phyloP scores from a whole-genome alignment of 2,888 invertebrate genomes.

The Euplagia quadripunctaria region DNA sequence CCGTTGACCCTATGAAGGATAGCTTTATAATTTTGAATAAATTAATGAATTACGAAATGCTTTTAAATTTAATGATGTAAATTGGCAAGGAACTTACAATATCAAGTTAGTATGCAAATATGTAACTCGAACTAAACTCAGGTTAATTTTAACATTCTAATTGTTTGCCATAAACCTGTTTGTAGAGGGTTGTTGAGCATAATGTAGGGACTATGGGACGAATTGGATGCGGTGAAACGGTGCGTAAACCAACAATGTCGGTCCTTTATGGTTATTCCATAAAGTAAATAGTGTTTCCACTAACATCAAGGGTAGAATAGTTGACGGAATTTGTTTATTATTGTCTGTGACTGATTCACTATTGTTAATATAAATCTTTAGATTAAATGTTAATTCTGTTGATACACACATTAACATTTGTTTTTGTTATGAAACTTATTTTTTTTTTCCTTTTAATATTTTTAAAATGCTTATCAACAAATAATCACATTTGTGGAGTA shows the following conservation, averaged over 20 bases:
- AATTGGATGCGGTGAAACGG: constrained; percentile 42
- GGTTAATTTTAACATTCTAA: constrained; percentile 46
- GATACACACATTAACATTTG: no score
- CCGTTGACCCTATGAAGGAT: neutral
- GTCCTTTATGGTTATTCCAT: constrained; percentile 48
- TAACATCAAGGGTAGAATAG: constrained; percentile 18
- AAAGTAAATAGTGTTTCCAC: constrained; percentile 52
- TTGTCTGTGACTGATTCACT: neutral
- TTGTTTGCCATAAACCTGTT: constrained; percentile 51
- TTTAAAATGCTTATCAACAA: neutral
- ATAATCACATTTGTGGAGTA: neutral
- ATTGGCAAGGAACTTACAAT: constrained; percentile 12
- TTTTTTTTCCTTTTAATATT: neutral
- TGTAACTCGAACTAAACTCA: constrained; percentile 29
- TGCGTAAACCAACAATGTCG: constrained; percentile 53
- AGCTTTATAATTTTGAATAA: neutral
- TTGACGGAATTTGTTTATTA: neutral
- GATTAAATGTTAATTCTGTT: neutral
- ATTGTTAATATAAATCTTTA: neutral
- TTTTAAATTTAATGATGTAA: neutral
- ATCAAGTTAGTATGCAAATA: constrained; percentile 20
- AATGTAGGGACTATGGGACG: constrained; percentile 28
- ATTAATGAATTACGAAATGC: no score
- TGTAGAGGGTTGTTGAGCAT: constrained; percentile 41
- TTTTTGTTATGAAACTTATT: neutral